Conservation (phyloP, 2,888 invertebrate species). For the Nezara viridula region DNA sequence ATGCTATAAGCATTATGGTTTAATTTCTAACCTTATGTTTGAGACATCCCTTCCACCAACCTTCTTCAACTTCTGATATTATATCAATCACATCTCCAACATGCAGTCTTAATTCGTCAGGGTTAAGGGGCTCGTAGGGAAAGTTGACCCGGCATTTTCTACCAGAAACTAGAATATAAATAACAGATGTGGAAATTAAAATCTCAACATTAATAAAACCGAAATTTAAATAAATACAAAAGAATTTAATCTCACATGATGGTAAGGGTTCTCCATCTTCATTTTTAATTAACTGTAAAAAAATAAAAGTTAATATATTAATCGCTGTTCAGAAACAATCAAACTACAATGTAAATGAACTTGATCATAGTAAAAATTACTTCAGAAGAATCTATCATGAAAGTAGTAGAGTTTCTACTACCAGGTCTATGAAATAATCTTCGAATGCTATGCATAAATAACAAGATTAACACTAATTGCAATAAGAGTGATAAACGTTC, state of each 20-base stretch:
- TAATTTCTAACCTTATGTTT: slow-evolving; percentile 76
- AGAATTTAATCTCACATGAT: slow-evolving; percentile 35
- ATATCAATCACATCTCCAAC: slow-evolving; percentile 93
- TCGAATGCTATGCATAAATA: background rate
- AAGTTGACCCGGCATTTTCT: slow-evolving; percentile 83
- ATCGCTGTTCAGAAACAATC: background rate
- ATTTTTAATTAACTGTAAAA: slow-evolving; percentile 52
- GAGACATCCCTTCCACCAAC: slow-evolving; percentile 91
- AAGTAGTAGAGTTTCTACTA: background rate
- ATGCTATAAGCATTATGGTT: background rate
- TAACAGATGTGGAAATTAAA: background rate
- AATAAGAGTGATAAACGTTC: background rate
- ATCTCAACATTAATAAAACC: background rate
- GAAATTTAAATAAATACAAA: slow-evolving; percentile 12
- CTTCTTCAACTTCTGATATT: slow-evolving; percentile 92
- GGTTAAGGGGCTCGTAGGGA: slow-evolving; percentile 93
- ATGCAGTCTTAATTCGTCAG: slow-evolving; percentile 89
- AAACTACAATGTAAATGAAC: background rate
- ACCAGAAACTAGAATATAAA: slow-evolving; percentile 52
- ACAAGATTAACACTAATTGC: background rate
- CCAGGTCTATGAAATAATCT: background rate
- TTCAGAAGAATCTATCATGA: slow-evolving; percentile 19
- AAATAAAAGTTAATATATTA: background rate
- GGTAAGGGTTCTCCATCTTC: slow-evolving; percentile 54
- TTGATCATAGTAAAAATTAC: background rate